Evolutionary conservation across 2,797 vertebrate genomes (phyloP), one percentile per base, ranked within the genome.

Genomic region (Acipenser transmontanus): DNA sequence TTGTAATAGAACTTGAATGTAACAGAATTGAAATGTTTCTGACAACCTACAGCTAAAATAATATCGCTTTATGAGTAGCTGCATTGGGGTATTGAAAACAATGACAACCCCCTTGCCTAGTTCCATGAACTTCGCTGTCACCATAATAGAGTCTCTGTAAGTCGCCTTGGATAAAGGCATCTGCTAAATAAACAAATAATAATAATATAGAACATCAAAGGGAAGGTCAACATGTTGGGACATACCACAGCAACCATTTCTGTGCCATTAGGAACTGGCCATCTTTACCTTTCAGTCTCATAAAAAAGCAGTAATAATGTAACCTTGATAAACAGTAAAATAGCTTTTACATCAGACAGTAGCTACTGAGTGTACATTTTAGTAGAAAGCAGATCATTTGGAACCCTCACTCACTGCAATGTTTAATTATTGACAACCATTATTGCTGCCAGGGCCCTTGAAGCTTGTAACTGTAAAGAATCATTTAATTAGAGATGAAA

Each of bases 261-360:
- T 65, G 57, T 49, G 52, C 74, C 74, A 81, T 72, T 49, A 20
- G 52, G 63, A 50, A 49, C 48, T 60, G 69, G 66, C 70, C 73
- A 75, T 79, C 66, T 76, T 77, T 75, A 64, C 65, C 63, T 67
- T 34, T 34, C 62, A 48, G 67, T 64, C 62, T 73, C 74, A 65
- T 56, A 50, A 63, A 73, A 73, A 71, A 80, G 69, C 8, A 56
- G 12, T 52, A 52, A 52, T 52, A 52, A 52, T 12, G 5, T 12
- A 8, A 52, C 51, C 2, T 17, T 17, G 17, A 17, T 17, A 17
- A 1, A 17, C 17, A 17, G 17, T 17, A 17, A 17, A 17, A 17
- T 17, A 17, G 17, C 17, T 17, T 17, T 17, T 17, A 17, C 17
- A 17, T 17, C 17, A 17, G 17, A 17, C 17, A 17, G 51, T 8